Percentiles rank a stretch among this genome's conserved stretches.
Evolutionary conservation across 1,140 invertebrate genomes (phyloP).

Genomic region (Lethrus apterus): DNA sequence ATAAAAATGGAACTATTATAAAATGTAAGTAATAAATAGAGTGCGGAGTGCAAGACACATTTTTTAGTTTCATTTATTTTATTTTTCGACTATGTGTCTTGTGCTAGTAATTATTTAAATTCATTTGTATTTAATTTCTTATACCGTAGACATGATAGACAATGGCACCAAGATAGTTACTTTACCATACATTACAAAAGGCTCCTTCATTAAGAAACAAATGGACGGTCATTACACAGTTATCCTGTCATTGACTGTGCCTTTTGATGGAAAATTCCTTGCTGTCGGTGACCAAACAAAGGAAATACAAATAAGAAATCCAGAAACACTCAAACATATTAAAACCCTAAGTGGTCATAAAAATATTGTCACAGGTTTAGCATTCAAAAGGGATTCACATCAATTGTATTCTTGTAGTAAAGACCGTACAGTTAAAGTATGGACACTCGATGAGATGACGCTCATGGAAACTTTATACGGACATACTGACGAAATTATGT

Average conservation of each 20-base stretch:
- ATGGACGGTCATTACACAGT: slow-evolving; percentile 50
- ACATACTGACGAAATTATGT: slow-evolving; percentile 80
- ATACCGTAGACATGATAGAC: no score
- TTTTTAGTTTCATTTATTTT: no score
- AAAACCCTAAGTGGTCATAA: slow-evolving; percentile 79
- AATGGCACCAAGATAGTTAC: no score
- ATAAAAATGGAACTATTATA: slow-evolving; percentile 80
- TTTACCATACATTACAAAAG: slow-evolving; percentile 44
- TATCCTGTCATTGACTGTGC: slow-evolving; percentile 68
- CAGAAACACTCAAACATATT: slow-evolving; percentile 64
- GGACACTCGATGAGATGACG: slow-evolving; percentile 91
- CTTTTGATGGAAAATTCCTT: slow-evolving; percentile 79
- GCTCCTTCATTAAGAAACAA: slow-evolving; percentile 34
- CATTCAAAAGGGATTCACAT: slow-evolving; percentile 82
- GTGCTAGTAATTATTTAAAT: no score
- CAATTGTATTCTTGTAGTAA: slow-evolving; percentile 77
- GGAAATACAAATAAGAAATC: slow-evolving; percentile 79
- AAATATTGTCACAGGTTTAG: slow-evolving; percentile 66
- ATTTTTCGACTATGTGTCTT: no score
- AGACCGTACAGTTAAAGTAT: slow-evolving; percentile 84
- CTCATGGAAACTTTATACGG: slow-evolving; percentile 95
- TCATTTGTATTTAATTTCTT: no score
- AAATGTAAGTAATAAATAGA: slow-evolving; percentile 75
- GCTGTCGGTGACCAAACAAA: slow-evolving; percentile 70
- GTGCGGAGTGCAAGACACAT: no score